These are phyloP conservation scores for Argyra leucocephala DNA, from an alignment of 2,888 invertebrate species.

Conservation along the genomic window DNA sequence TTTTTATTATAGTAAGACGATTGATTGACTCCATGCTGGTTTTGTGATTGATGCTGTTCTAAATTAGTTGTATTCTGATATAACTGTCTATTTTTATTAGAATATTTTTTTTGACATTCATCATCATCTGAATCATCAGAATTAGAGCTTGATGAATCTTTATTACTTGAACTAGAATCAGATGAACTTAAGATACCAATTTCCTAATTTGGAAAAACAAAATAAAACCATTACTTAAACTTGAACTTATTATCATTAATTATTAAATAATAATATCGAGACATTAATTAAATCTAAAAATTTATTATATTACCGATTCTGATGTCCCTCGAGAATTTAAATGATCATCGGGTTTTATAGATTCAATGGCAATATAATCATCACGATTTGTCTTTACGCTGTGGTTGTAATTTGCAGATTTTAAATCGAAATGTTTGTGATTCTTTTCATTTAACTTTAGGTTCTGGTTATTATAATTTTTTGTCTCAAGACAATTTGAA, in stretches of 20 bases:
- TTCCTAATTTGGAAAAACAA: slow-evolving; percentile 30
- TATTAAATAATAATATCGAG: neutral
- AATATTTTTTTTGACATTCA: slow-evolving; percentile 36
- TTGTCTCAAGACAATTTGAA: neutral
- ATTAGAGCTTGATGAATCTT: slow-evolving; percentile 41
- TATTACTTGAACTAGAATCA: slow-evolving; percentile 40
- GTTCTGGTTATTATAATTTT: neutral
- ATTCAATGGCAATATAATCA: neutral
- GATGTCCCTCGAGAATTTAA: neutral
- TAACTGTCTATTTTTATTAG: slow-evolving; percentile 19
- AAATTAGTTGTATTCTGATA: slow-evolving; percentile 17
- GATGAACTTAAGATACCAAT: slow-evolving; percentile 40
- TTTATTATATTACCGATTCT: neutral
- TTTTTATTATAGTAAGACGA: slow-evolving; percentile 29
- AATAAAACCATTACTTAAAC: slow-evolving; percentile 11
- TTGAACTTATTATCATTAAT: neutral
- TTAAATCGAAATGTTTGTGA: neutral
- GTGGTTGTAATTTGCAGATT: neutral
- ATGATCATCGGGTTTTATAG: neutral
- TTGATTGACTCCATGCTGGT: slow-evolving; percentile 21
- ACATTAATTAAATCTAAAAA: neutral
- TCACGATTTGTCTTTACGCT: neutral
- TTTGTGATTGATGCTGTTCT: slow-evolving; percentile 26
- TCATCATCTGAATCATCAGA: slow-evolving; percentile 33
- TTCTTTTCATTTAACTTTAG: neutral